phyloP scores from a whole-genome alignment of 2,113 vertebrate species.

The Periophthalmodon schlosseri region DNA sequence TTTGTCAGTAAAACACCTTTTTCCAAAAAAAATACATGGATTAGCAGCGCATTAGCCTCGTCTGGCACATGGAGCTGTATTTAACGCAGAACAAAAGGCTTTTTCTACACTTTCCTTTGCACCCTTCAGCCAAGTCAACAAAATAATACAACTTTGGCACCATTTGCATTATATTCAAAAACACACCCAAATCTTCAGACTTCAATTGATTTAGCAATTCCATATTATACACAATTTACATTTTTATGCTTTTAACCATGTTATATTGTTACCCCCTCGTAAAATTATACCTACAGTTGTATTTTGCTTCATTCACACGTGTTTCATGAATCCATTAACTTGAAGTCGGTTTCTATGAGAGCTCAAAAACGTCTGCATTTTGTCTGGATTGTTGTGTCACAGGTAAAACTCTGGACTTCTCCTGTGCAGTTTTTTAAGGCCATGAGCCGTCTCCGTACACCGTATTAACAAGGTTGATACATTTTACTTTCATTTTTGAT shows the following conservation, averaged over 20 bases:
- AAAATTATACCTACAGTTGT: background rate
- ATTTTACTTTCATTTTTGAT: too few relatives aligned
- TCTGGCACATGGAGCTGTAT: slow-evolving; percentile 1
- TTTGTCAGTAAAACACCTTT: background rate
- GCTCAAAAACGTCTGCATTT: too few relatives aligned
- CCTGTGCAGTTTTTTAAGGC: too few relatives aligned
- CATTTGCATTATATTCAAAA: slow-evolving; percentile 2
- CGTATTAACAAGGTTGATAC: too few relatives aligned
- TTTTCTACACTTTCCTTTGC: background rate
- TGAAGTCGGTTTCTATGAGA: background rate
- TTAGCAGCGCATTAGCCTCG: background rate
- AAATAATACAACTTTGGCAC: background rate
- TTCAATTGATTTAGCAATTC: slow-evolving; percentile 43
- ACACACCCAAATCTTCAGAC: slow-evolving; percentile 20
- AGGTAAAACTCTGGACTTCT: too few relatives aligned
- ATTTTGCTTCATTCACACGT: background rate
- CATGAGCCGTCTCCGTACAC: too few relatives aligned
- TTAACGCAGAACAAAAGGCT: background rate
- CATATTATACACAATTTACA: slow-evolving; percentile 25
- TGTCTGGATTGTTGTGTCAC: too few relatives aligned
- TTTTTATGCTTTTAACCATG: too few relatives aligned
- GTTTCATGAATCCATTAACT: too few relatives aligned
- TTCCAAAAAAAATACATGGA: background rate
- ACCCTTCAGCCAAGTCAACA: background rate
- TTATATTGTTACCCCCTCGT: too few relatives aligned